Evolutionary conservation across 2,113 vertebrate genomes (phyloP).

Genomic region (Tenrec ecaudatus): DNA sequence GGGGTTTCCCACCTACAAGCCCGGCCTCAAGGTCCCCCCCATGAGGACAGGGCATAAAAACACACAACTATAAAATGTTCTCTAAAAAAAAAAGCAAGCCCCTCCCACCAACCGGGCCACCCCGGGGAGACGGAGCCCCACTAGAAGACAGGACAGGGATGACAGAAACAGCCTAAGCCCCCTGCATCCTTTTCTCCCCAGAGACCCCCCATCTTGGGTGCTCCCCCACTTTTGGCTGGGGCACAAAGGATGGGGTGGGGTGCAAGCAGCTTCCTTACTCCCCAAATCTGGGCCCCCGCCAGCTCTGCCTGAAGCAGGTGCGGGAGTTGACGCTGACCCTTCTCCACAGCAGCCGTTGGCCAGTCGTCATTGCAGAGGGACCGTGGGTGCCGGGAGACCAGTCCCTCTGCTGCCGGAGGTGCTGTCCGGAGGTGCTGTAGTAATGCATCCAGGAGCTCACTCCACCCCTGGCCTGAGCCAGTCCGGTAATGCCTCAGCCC

Average conservation of each 20-base stretch:
- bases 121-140: not conserved
- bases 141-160: not conserved
- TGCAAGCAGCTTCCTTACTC: not conserved
- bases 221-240: not conserved
- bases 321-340: not conserved
- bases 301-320: not conserved
- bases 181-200: not conserved
- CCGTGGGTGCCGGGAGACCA: not conserved
- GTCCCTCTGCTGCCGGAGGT: not conserved
- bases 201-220: not conserved
- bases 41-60: not conserved
- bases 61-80: constrained; percentile 40
- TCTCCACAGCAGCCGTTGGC: not conserved
- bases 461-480: not conserved
- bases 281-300: not conserved
- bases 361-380: no score
- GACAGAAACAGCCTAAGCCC: not conserved
- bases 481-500: not conserved
- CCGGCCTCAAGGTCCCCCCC: not conserved
- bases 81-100: constrained; percentile 61
- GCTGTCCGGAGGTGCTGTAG: no score
- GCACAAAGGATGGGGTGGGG: no score
- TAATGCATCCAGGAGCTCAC: not conserved
- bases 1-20: not conserved
- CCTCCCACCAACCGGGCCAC: not conserved